Percentiles rank a stretch among this genome's conserved stretches.
Conservation (phyloP, 2,113 vertebrate species). For the Carassius auratus region DNA sequence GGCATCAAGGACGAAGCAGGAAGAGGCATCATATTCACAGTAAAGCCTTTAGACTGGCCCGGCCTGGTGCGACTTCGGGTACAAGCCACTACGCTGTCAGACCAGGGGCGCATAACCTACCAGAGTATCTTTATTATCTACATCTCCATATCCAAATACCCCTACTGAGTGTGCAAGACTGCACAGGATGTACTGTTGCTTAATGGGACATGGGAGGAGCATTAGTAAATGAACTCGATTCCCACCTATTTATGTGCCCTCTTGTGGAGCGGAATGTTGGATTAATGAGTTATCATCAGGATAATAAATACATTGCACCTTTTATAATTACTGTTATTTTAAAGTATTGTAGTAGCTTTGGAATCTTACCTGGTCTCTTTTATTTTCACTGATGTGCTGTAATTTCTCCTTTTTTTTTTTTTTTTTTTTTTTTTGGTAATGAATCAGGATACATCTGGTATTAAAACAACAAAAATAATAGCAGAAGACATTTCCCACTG, state of each 20-base stretch:
- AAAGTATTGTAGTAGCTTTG: slow-evolving; percentile 13
- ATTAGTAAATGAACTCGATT: slow-evolving; percentile 8
- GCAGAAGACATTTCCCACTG: background rate
- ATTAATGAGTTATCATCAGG: slow-evolving; percentile 3
- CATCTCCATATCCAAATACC: slow-evolving; percentile 86
- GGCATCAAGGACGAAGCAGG: slow-evolving; percentile 80
- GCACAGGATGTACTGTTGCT: slow-evolving; percentile 20
- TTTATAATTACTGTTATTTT: slow-evolving; percentile 22
- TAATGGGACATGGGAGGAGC: background rate
- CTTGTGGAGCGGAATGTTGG: background rate
- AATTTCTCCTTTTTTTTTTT: background rate
- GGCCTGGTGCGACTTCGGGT: slow-evolving; percentile 84
- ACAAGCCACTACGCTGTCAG: slow-evolving; percentile 76
- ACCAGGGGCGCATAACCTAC: slow-evolving; percentile 77
- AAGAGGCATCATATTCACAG: slow-evolving; percentile 82
- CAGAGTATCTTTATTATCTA: slow-evolving; percentile 86
- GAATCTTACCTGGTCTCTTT: background rate
- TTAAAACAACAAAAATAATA: background rate
- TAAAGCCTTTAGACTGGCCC: slow-evolving; percentile 73
- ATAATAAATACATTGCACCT: slow-evolving; percentile 13
- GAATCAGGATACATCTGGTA: background rate
- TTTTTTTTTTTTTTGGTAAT: background rate
- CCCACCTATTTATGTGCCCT: slow-evolving; percentile 27
- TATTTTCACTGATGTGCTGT: background rate
- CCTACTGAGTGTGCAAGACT: slow-evolving; percentile 80